Percentiles rank a stretch among this genome's conserved stretches.
Evolutionary conservation across 2,888 invertebrate species (phyloP).

Genomic region (Pantelozetes paolii): DNA sequence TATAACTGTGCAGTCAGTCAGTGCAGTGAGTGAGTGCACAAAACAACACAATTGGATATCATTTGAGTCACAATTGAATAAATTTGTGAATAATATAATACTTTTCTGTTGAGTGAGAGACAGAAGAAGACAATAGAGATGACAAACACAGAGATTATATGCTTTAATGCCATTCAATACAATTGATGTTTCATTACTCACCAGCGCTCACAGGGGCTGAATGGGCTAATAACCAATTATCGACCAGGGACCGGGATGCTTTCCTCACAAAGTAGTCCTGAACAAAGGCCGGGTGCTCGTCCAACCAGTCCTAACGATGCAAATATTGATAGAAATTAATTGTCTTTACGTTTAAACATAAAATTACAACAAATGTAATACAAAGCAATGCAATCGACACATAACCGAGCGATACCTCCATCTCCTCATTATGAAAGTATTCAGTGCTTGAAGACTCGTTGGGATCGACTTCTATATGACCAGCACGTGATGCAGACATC

Average conservation of each 20-base stretch:
- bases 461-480: background rate
- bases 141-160: constrained; percentile 20
- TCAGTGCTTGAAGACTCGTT: background rate
- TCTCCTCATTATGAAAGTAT: constrained; percentile 5
- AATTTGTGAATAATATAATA: too few species aligned
- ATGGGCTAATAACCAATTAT: constrained; percentile 85
- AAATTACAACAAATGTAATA: too few species aligned
- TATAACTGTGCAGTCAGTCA: too few species aligned
- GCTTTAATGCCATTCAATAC: background rate
- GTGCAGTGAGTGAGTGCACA: background rate
- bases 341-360: too few species aligned
- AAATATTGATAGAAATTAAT: background rate
- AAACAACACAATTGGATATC: background rate
- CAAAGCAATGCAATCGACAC: too few species aligned
- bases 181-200: constrained; percentile 18
- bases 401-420: constrained; percentile 20
- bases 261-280: constrained; percentile 92
- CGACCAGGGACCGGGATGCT: constrained; percentile 85
- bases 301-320: constrained; percentile 76
- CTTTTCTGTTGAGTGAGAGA: background rate
- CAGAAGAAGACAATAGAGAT: background rate
- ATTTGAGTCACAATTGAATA: background rate
- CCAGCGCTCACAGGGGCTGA: constrained; percentile 45
- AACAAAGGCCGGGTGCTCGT: constrained; percentile 92
- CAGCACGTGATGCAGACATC: constrained; percentile 7